Percentiles rank a stretch among this genome's conserved stretches.
Conservation (phyloP, 2,888 invertebrate species). For the Pterobdella sp. region DNA sequence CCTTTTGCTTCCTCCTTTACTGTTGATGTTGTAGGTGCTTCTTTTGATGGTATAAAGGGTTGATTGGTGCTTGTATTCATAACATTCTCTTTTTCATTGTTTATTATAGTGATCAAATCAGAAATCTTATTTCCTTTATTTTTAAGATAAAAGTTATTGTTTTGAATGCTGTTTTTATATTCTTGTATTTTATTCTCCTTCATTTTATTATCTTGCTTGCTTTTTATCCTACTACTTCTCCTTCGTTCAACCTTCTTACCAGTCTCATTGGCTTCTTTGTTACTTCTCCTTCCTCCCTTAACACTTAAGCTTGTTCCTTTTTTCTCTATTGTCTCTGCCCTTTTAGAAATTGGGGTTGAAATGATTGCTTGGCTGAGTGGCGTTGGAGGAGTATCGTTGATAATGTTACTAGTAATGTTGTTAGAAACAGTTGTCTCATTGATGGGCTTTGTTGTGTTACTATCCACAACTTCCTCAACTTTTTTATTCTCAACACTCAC, state of each 20-base stretch:
- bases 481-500: neutral
- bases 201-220: conserved; percentile 28
- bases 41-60: neutral
- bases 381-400: neutral
- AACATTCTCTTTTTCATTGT: neutral
- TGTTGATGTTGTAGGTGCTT: neutral
- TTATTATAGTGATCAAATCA: neutral
- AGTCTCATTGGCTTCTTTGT: neutral
- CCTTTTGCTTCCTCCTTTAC: neutral
- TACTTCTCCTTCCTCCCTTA: conserved; percentile 5
- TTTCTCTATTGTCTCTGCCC: neutral
- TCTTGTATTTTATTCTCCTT: neutral
- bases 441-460: too few relatives aligned
- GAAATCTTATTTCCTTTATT: conserved; percentile 3
- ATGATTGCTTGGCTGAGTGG: neutral
- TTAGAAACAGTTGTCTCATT: neutral
- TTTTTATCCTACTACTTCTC: conserved; percentile 29
- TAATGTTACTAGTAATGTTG: neutral
- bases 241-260: conserved; percentile 16
- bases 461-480: neutral
- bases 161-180: neutral
- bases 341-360: neutral
- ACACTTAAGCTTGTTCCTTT: neutral
- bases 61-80: neutral
- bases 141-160: neutral